phyloP scores from a whole-genome alignment of 2,888 invertebrate species.

The Trichopoda pennipes region DNA sequence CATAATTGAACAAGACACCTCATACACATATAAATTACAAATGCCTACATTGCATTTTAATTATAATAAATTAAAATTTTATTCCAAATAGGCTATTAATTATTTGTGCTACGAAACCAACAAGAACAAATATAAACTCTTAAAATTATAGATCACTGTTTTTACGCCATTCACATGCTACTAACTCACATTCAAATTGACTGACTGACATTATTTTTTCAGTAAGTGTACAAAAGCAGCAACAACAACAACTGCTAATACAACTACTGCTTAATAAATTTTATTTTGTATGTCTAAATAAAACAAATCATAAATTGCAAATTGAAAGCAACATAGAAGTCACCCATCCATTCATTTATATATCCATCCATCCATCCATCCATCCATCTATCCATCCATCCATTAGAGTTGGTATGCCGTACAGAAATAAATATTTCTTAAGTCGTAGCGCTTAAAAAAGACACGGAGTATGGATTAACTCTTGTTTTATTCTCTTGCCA shows the following conservation, averaged over 20 bases:
- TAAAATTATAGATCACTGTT: constrained; percentile 26
- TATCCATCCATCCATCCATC: constrained; percentile 19
- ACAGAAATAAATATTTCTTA: neutral
- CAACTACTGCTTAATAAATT: constrained; percentile 22
- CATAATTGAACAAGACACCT: neutral
- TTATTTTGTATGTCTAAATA: constrained; percentile 27
- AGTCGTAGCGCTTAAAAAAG: constrained; percentile 3
- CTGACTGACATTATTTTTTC: constrained; percentile 36
- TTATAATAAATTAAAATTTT: constrained; percentile 49
- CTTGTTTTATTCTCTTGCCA: neutral
- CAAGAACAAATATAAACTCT: neutral
- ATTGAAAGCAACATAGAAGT: constrained; percentile 31
- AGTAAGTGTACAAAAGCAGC: constrained; percentile 1
- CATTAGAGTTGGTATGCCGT: neutral
- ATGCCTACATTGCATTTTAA: constrained; percentile 28
- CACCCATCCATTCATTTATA: constrained; percentile 17
- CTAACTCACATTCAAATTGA: constrained; percentile 44
- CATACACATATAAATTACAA: neutral
- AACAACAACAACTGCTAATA: constrained; percentile 2
- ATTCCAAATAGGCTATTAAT: constrained; percentile 40
- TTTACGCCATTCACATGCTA: constrained; percentile 30
- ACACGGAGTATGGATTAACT: constrained; percentile 38
- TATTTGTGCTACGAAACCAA: neutral
- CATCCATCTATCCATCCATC: constrained; percentile 4
- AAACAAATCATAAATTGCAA: constrained; percentile 47